These are phyloP conservation scores for Thinocorus orbignyianus DNA, from an alignment of 2,113 vertebrate species.

Conservation along the genomic window DNA sequence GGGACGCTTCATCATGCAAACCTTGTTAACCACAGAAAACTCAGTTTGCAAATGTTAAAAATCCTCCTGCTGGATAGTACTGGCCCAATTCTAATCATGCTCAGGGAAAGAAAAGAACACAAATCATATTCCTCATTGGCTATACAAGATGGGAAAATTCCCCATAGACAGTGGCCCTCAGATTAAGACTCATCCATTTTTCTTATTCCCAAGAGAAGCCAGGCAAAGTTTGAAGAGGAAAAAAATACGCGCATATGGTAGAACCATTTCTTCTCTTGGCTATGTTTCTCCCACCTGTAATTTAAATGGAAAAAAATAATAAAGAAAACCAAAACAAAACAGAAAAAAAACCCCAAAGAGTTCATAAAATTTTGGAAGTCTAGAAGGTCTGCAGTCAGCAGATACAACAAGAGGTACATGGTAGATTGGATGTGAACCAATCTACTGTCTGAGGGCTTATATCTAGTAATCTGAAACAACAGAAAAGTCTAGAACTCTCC, in stretches of 20 bases:
- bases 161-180: neutral
- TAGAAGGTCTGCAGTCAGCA: neutral
- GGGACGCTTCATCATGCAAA: neutral
- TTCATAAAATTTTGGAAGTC: neutral
- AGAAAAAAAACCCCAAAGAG: neutral
- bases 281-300: neutral
- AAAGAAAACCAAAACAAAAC: neutral
- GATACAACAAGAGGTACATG: no score
- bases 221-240: neutral
- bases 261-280: neutral
- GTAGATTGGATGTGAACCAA: no score
- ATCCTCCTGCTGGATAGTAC: neutral
- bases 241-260: neutral
- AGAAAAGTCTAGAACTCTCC: neutral
- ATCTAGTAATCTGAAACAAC: neutral
- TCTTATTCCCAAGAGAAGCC: neutral
- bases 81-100: neutral
- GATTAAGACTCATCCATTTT: neutral
- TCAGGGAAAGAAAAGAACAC: neutral
- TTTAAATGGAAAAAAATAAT: neutral
- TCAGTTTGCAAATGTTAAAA: neutral
- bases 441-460: neutral
- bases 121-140: neutral
- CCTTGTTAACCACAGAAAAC: neutral
- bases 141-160: neutral